A percentile compares a stretch with the other conserved stretches of the same genome.
Evolutionary conservation across 2,113 vertebrate genomes (phyloP).

Genomic region (Mus spicilegus): DNA sequence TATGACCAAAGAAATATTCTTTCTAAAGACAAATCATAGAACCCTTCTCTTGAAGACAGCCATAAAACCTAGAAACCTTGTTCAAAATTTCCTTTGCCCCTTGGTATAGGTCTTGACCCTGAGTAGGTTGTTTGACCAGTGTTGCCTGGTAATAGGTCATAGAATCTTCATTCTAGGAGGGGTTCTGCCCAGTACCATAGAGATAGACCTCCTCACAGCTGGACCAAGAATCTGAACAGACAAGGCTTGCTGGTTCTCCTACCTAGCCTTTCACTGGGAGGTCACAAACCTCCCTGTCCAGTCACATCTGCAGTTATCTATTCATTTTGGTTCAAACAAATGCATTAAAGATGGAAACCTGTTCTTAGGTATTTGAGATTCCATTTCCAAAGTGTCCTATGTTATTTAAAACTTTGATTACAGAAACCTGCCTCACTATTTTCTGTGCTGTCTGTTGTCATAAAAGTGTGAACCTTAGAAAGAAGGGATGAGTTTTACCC

Average conservation of each 20-base stretch:
- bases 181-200: neutral
- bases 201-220: neutral
- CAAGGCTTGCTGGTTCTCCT: neutral
- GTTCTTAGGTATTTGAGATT: neutral
- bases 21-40: neutral
- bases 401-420: neutral
- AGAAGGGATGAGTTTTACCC: neutral
- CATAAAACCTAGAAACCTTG: neutral
- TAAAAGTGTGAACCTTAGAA: neutral
- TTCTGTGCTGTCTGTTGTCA: neutral
- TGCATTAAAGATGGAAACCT: neutral
- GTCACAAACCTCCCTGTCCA: neutral
- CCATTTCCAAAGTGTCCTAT: neutral
- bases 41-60: neutral
- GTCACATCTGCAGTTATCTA: neutral
- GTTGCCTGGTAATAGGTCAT: neutral
- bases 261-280: neutral
- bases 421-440: neutral
- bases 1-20: neutral
- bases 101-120: neutral
- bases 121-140: neutral
- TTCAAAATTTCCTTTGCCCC: no score
- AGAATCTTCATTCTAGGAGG: neutral
- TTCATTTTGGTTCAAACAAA: neutral
- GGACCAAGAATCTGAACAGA: neutral